Base-by-base conservation (phyloP, 2,797 vertebrate genomes). In the Centropyge bicolor region DNA sequence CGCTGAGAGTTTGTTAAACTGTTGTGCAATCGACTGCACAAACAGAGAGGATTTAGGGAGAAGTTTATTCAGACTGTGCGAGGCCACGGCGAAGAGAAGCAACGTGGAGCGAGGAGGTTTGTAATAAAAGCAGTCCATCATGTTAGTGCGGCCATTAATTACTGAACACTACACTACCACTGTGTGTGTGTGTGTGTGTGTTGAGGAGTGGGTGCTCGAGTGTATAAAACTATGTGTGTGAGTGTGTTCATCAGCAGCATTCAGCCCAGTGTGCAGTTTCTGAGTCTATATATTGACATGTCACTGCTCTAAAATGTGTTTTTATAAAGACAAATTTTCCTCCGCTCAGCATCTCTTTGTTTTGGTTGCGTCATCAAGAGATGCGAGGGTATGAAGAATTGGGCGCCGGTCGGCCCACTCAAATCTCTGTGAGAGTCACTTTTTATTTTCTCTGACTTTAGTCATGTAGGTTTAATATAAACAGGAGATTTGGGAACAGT, bases 341-440 rank as follows among this genome's bases (percentile, higher is more conserved):
- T 57, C 64, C 16, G 52, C 22, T 6, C 46, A 2, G 24, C 57
- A 49, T 55, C 8, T 36, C 45, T 76, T 31, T 73, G 76, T 55
- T 77, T 79, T 24, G 52, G 64, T 74, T 74, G 55, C 36, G 5
- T 82, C 67, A 73, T 77, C 3, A 63, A 63, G 35, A 76, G 38
- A 77, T 70, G 35, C 64, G 59, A 74, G 65, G 59, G 51, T 19
- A 48, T 86, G 83, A 85, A 63, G 60, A 67, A 79, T 40, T 13
- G 45, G 22, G 81, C 57, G 77, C 35, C 12, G 8, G 16, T 48
- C 72, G 40, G 35, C 57, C 43, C 75, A 73, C 54, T 69, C 55
- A 46, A 3, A 62, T 74, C 36, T 83, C 57, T 48, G n/a, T 38
- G 20, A 71, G 56, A 61, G 57, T 79, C 57, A 45, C 56, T 61